Percentiles rank a stretch among this genome's conserved stretches.
These are phyloP conservation scores for Drosophila ambigua DNA, from an alignment of 1,140 invertebrate genomes.

Conservation along the genomic window DNA sequence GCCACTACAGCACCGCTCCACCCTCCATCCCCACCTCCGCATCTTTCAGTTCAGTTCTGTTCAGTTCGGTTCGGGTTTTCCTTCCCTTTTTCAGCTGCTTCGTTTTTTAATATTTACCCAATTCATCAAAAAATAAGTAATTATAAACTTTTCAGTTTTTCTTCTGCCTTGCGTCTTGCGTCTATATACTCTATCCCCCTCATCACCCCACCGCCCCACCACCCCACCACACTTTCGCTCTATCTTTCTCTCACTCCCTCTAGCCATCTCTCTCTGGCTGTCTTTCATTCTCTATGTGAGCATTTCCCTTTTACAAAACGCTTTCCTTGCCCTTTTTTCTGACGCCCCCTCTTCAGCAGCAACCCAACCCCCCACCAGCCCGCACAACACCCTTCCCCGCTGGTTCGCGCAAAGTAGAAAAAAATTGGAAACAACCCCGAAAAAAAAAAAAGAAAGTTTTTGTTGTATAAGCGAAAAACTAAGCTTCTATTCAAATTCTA, in stretches of 20 bases:
- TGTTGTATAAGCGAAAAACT: slow-evolving; percentile 83
- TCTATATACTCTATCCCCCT: slow-evolving; percentile 41
- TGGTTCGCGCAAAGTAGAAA: slow-evolving; percentile 48
- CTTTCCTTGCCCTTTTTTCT: slow-evolving; percentile 74
- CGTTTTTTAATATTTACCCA: slow-evolving; percentile 82
- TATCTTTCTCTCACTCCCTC: slow-evolving; percentile 6
- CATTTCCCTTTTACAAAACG: slow-evolving; percentile 72
- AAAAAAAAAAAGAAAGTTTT: slow-evolving; percentile 74
- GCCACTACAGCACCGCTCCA: neutral
- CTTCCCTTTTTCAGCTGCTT: slow-evolving; percentile 19
- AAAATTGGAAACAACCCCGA: slow-evolving; percentile 83
- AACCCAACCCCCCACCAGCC: neutral
- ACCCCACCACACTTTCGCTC: neutral
- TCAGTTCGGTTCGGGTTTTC: slow-evolving; percentile 12
- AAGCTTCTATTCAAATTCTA: slow-evolving; percentile 83
- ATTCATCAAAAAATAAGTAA: slow-evolving; percentile 84
- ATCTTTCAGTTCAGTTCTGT: slow-evolving; percentile 5
- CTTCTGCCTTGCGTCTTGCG: slow-evolving; percentile 62
- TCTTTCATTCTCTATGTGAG: slow-evolving; percentile 32
- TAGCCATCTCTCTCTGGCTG: neutral
- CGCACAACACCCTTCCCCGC: slow-evolving; percentile 10
- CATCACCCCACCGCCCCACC: slow-evolving; percentile 1
- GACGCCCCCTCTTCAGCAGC: slow-evolving; percentile 13
- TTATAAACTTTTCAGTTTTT: slow-evolving; percentile 83
- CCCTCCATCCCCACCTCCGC: slow-evolving; percentile 2